Conservation (phyloP, 2,113 vertebrate genomes). For the Vidua chalybeata region DNA sequence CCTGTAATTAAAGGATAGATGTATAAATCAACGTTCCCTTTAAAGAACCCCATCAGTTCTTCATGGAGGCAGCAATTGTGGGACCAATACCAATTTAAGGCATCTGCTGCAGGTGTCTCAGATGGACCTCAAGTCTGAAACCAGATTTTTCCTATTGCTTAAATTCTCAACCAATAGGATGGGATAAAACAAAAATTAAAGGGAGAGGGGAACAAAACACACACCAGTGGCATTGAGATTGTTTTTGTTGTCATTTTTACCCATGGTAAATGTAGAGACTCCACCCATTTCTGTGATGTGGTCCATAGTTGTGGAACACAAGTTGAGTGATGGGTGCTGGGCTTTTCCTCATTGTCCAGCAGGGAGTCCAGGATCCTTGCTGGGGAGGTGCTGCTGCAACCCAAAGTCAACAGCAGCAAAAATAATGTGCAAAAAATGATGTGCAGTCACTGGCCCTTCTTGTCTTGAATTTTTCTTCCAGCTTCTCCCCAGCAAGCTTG, state of each 20-base stretch:
- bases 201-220: background rate
- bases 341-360: background rate
- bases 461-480: background rate
- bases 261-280: background rate
- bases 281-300: accelerated
- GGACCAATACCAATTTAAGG: background rate
- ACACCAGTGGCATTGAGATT: background rate
- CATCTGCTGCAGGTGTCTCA: background rate
- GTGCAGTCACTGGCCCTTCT: background rate
- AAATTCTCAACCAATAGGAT: background rate
- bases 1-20: background rate
- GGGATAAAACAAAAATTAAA: background rate
- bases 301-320: accelerated
- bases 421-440: background rate
- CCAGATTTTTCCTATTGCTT: background rate
- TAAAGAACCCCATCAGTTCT: background rate
- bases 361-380: accelerated
- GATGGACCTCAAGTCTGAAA: background rate
- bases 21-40: background rate
- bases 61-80: background rate
- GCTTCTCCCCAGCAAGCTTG: background rate
- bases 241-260: background rate
- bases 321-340: accelerated
- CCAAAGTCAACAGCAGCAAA: background rate
- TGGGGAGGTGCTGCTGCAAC: accelerated